These are phyloP conservation scores for Rosalia funebris DNA, from an alignment of 2,888 invertebrate genomes.

Conservation along the genomic window DNA sequence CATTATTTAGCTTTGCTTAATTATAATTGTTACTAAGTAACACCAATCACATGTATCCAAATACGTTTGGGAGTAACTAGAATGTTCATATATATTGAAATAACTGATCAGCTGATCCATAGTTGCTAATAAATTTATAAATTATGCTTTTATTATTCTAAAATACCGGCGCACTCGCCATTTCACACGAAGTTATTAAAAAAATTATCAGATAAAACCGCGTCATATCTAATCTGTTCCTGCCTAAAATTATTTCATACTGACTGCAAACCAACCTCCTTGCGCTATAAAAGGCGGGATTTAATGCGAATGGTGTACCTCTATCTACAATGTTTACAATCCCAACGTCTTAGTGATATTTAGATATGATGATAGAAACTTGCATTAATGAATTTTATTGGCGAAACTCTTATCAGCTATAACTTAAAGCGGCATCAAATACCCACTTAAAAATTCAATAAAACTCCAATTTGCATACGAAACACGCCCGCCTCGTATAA, in stretches of 20 bases:
- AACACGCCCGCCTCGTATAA: constrained; percentile 28
- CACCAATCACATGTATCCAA: too few relatives aligned
- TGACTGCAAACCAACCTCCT: constrained; percentile 1
- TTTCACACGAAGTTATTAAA: too few relatives aligned
- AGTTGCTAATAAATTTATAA: too few relatives aligned
- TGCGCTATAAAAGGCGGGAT: constrained; percentile 11
- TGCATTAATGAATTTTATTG: constrained; percentile 21
- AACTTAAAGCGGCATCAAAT: constrained; percentile 14
- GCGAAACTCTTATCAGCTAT: constrained; percentile 16
- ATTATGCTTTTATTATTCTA: too few relatives aligned
- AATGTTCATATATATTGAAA: too few relatives aligned
- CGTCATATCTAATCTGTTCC: too few relatives aligned
- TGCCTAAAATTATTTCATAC: background rate
- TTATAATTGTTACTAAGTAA: too few relatives aligned
- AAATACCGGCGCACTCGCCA: too few relatives aligned
- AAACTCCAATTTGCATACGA: constrained; percentile 23
- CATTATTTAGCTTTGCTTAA: too few relatives aligned
- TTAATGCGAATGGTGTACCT: background rate
- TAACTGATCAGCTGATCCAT: too few relatives aligned
- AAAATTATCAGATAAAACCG: too few relatives aligned
- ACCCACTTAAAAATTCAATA: constrained; percentile 27
- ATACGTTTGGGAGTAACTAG: too few relatives aligned
- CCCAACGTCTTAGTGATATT: background rate
- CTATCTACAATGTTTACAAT: constrained; percentile 11
- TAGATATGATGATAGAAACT: constrained; percentile 18